Conservation (phyloP, 2,113 vertebrate genomes). For the Chauna torquata region DNA sequence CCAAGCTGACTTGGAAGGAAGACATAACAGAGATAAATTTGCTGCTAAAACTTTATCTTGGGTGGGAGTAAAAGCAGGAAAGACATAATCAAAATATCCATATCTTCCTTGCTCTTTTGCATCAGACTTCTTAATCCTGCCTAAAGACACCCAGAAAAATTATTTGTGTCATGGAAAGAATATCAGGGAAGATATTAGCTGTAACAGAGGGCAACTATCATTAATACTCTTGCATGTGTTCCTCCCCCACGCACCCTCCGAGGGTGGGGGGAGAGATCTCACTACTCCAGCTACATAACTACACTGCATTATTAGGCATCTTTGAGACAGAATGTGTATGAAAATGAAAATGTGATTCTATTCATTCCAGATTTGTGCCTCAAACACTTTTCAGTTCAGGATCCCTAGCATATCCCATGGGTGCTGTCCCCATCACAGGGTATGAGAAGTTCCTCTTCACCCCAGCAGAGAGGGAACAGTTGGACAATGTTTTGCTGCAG, state of each 20-base stretch:
- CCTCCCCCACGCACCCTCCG: background rate
- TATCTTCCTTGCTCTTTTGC: conserved; percentile 49
- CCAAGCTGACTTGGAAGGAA: background rate
- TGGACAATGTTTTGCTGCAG: background rate
- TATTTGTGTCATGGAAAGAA: background rate
- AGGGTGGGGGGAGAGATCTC: background rate
- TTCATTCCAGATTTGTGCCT: background rate
- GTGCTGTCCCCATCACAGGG: background rate
- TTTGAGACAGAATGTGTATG: background rate
- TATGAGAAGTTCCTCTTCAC: background rate
- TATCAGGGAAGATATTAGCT: background rate
- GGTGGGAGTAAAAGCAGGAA: background rate
- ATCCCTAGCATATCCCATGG: background rate
- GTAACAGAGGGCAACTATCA: too few relatives aligned
- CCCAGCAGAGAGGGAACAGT: background rate
- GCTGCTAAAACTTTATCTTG: conserved; percentile 32
- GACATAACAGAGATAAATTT: conserved; percentile 74
- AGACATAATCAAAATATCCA: conserved; percentile 41
- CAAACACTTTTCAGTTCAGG: background rate
- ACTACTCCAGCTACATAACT: background rate
- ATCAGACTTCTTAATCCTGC: conserved; percentile 33
- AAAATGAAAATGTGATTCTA: background rate
- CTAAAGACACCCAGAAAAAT: conserved; percentile 4
- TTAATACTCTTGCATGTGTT: conserved; percentile 7
- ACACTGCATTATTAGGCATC: background rate